These are phyloP conservation scores for Patagioenas fasciata DNA, from an alignment of 2,113 vertebrate species.

Conservation along the genomic window DNA sequence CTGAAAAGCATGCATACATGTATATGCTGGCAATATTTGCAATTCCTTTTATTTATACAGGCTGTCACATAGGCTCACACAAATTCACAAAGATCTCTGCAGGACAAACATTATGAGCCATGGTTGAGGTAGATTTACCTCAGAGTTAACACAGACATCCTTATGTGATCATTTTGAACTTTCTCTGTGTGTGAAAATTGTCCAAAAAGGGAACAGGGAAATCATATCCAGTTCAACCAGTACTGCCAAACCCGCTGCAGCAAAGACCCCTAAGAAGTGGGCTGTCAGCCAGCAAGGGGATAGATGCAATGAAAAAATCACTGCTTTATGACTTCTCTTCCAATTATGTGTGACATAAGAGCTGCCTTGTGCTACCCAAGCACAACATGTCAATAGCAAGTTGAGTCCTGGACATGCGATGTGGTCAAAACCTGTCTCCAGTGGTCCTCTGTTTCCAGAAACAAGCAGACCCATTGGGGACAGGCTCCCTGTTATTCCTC, in stretches of 20 bases:
- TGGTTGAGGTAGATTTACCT: not conserved
- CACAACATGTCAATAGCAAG: rapidly evolving
- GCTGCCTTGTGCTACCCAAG: not conserved
- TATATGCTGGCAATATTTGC: not conserved
- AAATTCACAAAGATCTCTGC: not conserved
- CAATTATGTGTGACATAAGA: not conserved
- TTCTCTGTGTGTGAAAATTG: not conserved
- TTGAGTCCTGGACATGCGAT: not conserved
- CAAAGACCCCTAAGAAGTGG: not conserved
- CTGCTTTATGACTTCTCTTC: not conserved
- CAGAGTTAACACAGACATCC: not conserved
- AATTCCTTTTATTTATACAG: not conserved
- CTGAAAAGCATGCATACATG: not conserved
- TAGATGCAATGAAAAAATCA: not conserved
- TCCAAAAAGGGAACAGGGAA: not conserved
- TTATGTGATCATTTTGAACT: not conserved
- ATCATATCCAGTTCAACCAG: not conserved
- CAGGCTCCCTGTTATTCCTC: not conserved
- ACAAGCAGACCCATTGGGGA: not conserved
- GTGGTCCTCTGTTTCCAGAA: not conserved
- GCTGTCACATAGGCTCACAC: not conserved
- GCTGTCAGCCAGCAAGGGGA: not conserved
- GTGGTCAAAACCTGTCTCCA: not conserved
- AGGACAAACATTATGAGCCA: not conserved
- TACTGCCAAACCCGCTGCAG: not conserved